Evolutionary conservation across 2,888 invertebrate genomes (phyloP), one percentile per base, ranked within the genome.

Genomic region (Sthenelais limicola): DNA sequence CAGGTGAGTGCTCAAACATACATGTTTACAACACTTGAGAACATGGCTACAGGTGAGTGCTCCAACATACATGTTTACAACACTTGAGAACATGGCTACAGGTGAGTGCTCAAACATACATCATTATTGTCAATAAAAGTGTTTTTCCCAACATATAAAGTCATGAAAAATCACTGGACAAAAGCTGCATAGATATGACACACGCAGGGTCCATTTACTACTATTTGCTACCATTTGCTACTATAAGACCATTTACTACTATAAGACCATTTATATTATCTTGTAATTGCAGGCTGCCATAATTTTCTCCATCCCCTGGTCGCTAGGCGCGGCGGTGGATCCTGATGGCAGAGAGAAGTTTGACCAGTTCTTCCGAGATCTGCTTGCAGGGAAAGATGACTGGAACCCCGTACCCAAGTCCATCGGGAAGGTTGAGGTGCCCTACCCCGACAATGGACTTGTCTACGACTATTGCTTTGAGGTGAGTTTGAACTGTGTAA

Each of bases 391-490:
- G 47, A 85, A 86, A 78, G 83, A 89, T 68, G 86, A 88, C 12
- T 86, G 90, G 0, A 79, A 89, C 78, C 91, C 90, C 0, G 83
- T 91, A n/a, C 92, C 93, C 0, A 89, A 89, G 51, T 83, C 82
- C 3, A 79, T 95, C 51, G 92, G 91, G 1, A 92, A 93, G 82
- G 84, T 94, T 66, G 93, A 95, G 78, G 91, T 94, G 1, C 90
- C 92, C 0, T 89, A 87, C 76, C 97, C 97, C 0, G 78, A 88
- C 0, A 96, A 95, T 74, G 94, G 94, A 0, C 86, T 91, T 68
- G 88, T 97, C 7, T 92, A 93, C 79, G 97, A 97, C 85, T 94
- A 94, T 86, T 91, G 91, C 80, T 97, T 94, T 83, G 90, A 93
- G 81, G 89, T 89, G 43, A 62, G 38, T 38, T 38, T n/a, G n/a